Evolutionary conservation across 1,140 invertebrate genomes (phyloP).

Genomic region (Diorhabda sublineata): DNA sequence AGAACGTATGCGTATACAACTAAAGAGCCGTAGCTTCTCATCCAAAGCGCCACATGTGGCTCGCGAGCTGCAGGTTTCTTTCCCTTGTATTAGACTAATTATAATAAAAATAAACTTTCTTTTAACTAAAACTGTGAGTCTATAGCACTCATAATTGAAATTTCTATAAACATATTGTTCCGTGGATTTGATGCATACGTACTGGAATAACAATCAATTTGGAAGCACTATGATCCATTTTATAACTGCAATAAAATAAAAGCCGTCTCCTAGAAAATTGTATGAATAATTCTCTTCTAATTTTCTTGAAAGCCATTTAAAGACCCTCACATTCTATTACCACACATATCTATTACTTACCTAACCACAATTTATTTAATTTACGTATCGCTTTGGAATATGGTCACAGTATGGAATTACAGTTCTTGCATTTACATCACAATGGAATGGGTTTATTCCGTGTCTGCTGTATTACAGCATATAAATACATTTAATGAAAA

Average conservation of each 20-base stretch:
- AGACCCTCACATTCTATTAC: not conserved
- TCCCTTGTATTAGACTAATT: no score
- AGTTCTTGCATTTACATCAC: not conserved
- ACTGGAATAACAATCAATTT: not conserved
- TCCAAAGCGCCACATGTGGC: no score
- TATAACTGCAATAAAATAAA: not conserved
- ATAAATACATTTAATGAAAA: conserved; percentile 1
- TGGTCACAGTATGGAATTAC: conserved; percentile 1
- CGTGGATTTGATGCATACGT: no score
- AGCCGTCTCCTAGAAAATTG: not conserved
- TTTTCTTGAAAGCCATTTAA: conserved; percentile 1
- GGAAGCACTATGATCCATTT: not conserved
- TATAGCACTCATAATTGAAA: no score
- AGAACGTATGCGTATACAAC: no score
- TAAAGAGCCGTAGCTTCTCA: no score
- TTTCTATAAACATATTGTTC: no score
- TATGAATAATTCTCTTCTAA: conserved; percentile 3
- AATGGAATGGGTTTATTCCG: not conserved
- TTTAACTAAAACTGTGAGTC: no score
- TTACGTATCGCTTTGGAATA: not conserved
- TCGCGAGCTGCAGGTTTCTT: no score
- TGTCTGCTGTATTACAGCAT: not conserved
- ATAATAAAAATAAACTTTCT: no score
- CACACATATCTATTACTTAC: not conserved
- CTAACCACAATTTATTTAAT: conserved; percentile 1